phyloP scores from a whole-genome alignment of 2,888 invertebrate genomes.

The Drosophila cracens region DNA sequence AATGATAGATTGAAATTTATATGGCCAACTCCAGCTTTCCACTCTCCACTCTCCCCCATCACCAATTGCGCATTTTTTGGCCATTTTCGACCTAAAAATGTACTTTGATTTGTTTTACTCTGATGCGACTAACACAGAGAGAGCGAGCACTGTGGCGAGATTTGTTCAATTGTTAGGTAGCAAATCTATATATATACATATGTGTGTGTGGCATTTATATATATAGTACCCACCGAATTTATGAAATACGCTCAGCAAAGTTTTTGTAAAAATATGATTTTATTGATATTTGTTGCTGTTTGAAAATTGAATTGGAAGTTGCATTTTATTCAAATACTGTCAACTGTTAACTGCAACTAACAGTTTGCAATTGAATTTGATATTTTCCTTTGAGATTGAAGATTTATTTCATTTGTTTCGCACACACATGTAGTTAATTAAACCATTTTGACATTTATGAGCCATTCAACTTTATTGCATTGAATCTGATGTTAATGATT shows the following conservation, averaged over 20 bases:
- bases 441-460: background rate
- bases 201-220: conserved; percentile 1
- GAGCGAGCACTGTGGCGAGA: conserved; percentile 1
- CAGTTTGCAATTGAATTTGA: conserved; percentile 11
- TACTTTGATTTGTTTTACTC: conserved; percentile 56
- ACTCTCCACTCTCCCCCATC: conserved; percentile 10
- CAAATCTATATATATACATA: conserved; percentile 42
- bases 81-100: conserved; percentile 61
- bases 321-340: conserved; percentile 4
- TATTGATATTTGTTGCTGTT: conserved; percentile 1
- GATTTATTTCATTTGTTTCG: background rate
- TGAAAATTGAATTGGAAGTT: conserved; percentile 20
- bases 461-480: background rate
- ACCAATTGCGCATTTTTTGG: conserved; percentile 62
- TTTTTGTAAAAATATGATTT: background rate
- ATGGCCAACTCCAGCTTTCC: conserved; percentile 49
- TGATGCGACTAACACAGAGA: conserved; percentile 2
- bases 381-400: conserved; percentile 3
- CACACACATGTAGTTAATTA: conserved; percentile 1
- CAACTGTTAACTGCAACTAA: conserved; percentile 1
- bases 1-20: conserved; percentile 81
- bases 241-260: conserved; percentile 44
- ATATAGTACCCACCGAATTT: conserved; percentile 10
- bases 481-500: background rate
- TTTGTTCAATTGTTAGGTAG: conserved; percentile 60